Conservation (phyloP, 1,140 invertebrate genomes). For the Rhysida immarginata region DNA sequence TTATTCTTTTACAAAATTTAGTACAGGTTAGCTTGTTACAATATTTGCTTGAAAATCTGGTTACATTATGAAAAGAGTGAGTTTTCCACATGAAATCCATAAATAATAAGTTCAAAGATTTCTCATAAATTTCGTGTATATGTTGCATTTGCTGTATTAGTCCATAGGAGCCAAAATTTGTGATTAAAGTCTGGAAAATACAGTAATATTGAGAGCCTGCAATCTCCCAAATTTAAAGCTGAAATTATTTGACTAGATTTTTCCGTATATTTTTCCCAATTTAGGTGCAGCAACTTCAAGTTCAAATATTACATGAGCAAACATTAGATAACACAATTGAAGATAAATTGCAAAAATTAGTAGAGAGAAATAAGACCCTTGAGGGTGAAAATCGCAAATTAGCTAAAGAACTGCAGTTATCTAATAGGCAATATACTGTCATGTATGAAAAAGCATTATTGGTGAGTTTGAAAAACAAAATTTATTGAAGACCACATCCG, state of each 20-base stretch:
- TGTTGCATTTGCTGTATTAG: too few species aligned
- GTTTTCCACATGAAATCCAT: too few species aligned
- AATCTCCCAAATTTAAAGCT: background rate
- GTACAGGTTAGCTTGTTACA: too few species aligned
- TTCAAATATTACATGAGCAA: slow-evolving; percentile 18
- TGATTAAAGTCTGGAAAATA: too few species aligned
- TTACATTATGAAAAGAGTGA: too few species aligned
- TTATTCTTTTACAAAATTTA: too few species aligned
- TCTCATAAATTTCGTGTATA: background rate
- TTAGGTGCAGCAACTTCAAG: slow-evolving; percentile 26
- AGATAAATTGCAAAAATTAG: background rate
- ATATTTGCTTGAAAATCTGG: too few species aligned
- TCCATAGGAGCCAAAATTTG: too few species aligned
- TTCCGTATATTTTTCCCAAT: background rate
- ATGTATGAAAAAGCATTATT: slow-evolving; percentile 22
- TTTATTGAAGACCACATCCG: background rate
- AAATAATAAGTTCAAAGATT: background rate
- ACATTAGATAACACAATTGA: background rate
- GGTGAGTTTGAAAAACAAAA: background rate
- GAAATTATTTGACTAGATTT: background rate
- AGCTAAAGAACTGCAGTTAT: slow-evolving; percentile 17
- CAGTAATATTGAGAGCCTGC: background rate
- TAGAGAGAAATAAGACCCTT: slow-evolving; percentile 4
- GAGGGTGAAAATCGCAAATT: slow-evolving; percentile 21
- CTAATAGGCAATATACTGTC: slow-evolving; percentile 21